Conservation (phyloP, 2,888 invertebrate genomes). For the Idaea biselata region DNA sequence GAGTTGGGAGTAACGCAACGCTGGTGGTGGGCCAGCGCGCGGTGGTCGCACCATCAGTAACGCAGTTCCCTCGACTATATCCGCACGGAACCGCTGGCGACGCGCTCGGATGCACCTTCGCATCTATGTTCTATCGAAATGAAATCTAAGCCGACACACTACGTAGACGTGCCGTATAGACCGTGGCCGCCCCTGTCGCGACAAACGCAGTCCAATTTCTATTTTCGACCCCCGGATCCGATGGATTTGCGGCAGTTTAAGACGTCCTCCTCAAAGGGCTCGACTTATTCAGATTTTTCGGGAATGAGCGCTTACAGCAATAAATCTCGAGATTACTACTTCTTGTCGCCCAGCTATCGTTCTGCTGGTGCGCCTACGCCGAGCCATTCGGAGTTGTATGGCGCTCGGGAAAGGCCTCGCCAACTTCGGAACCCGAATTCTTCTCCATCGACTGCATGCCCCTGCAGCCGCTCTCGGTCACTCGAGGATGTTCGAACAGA, state of each 20-base stretch:
- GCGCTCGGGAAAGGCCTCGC: constrained; percentile 61
- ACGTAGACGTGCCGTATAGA: constrained; percentile 76
- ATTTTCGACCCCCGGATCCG: constrained; percentile 73
- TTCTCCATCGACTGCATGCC: constrained; percentile 72
- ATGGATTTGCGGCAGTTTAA: constrained; percentile 74
- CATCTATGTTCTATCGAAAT: constrained; percentile 70
- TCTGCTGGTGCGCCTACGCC: constrained; percentile 82
- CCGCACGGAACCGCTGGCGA: constrained; percentile 70
- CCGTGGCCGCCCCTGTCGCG: constrained; percentile 85
- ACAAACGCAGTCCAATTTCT: constrained; percentile 72
- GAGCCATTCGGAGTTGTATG: constrained; percentile 59
- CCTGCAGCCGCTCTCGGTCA: constrained; percentile 84
- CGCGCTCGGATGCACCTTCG: constrained; percentile 71
- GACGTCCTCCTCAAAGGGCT: constrained; percentile 66
- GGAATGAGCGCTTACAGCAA: constrained; percentile 74
- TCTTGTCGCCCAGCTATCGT: constrained; percentile 85
- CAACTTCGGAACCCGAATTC: constrained; percentile 66
- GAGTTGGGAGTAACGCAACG: constrained; percentile 51
- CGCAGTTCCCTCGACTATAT: constrained; percentile 69
- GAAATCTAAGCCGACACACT: constrained; percentile 83
- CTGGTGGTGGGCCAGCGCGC: constrained; percentile 62
- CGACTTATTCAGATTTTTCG: constrained; percentile 76
- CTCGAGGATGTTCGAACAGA: constrained; percentile 87
- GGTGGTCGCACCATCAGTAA: constrained; percentile 66
- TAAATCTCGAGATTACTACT: constrained; percentile 80